Conservation (phyloP, 2,797 vertebrate genomes). For the Masticophis lateralis region DNA sequence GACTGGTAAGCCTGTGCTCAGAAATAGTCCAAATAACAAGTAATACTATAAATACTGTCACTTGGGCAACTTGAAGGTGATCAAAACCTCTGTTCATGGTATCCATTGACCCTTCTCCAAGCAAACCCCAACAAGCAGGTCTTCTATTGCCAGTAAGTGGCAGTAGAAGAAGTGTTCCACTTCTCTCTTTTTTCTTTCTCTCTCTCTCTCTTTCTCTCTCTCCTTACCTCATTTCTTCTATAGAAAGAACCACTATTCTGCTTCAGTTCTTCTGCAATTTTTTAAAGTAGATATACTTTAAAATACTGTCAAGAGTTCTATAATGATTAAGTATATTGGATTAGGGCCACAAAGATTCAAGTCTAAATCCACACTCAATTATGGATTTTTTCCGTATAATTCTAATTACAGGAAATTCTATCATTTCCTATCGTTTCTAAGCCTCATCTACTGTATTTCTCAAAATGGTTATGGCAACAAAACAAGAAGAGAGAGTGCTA, state of each 20-base stretch:
- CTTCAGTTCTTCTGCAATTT: background rate
- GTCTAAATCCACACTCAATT: background rate
- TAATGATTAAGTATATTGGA: background rate
- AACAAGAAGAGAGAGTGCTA: background rate
- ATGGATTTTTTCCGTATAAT: background rate
- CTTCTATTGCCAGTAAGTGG: background rate
- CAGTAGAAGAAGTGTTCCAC: background rate
- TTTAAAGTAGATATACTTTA: background rate
- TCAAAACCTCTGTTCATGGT: background rate
- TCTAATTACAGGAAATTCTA: background rate
- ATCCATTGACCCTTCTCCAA: background rate
- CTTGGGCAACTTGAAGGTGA: background rate
- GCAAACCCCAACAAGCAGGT: background rate
- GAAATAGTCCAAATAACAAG: background rate
- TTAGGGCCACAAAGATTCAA: background rate
- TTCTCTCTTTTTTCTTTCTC: background rate
- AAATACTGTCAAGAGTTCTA: background rate
- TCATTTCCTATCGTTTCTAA: background rate
- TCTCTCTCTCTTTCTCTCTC: background rate
- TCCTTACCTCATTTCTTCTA: background rate
- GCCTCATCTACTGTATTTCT: background rate
- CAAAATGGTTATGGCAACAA: background rate
- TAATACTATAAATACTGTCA: background rate
- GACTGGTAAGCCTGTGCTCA: background rate
- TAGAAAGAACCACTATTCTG: background rate